Evolutionary conservation across 1,140 invertebrate species (phyloP).

Genomic region (Scylla paramamosain): DNA sequence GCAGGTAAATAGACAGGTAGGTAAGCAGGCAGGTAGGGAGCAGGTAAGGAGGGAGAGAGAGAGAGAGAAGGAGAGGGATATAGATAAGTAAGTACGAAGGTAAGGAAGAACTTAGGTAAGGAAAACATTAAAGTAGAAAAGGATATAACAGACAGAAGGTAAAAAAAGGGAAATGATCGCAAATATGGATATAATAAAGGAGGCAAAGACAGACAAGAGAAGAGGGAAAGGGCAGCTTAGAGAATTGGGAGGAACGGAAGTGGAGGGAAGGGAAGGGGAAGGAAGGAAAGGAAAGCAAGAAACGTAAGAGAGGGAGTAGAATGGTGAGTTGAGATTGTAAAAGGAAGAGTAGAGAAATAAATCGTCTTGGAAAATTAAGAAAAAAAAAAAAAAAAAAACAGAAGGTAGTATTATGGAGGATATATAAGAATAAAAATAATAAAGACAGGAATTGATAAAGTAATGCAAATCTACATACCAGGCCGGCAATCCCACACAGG

Average conservation of each 20-base stretch:
- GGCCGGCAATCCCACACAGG: too few species aligned
- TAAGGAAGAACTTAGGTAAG: too few species aligned
- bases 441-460: constrained; percentile 44
- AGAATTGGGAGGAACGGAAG: not conserved
- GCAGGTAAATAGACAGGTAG: not conserved
- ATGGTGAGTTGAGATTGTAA: not conserved
- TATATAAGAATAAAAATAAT: not conserved
- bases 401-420: not conserved
- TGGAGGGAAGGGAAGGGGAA: not conserved
- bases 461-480: too few species aligned
- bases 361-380: too few species aligned
- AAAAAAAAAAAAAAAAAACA: not conserved
- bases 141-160: too few species aligned
- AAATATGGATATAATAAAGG: not conserved
- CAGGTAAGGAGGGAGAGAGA: not conserved
- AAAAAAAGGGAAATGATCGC: too few species aligned
- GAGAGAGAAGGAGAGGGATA: not conserved
- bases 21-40: not conserved
- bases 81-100: not conserved
- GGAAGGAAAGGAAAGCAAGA: not conserved
- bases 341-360: not conserved
- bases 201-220: not conserved
- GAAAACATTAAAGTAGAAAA: not conserved
- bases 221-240: constrained; percentile 1
- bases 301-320: not conserved